A percentile compares a stretch with the other conserved stretches of the same genome.
Conservation (phyloP, 2,113 vertebrate species). For the Ia io region DNA sequence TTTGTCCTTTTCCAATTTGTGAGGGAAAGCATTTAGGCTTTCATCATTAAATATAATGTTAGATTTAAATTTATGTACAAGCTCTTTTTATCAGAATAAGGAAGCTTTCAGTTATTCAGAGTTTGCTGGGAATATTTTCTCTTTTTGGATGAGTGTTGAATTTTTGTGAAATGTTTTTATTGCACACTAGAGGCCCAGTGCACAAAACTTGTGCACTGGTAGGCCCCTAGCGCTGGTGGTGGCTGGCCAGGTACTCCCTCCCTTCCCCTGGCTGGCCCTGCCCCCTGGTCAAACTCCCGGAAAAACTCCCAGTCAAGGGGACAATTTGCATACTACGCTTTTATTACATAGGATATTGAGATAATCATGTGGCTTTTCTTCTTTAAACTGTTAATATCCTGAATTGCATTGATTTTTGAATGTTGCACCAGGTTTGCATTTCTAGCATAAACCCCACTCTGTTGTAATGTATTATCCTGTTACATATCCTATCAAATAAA, state of each 20-base stretch:
- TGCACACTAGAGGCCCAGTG: neutral
- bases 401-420: neutral
- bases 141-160: neutral
- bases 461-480: neutral
- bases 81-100: neutral
- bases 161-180: neutral
- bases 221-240: too few relatives aligned
- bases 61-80: neutral
- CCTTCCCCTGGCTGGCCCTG: too few relatives aligned
- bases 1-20: neutral
- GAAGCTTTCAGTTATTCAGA: neutral
- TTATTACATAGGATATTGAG: neutral
- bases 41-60: neutral
- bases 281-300: too few relatives aligned
- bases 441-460: neutral
- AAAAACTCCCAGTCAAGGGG: too few relatives aligned
- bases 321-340: too few relatives aligned
- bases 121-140: neutral
- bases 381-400: neutral
- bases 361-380: slow-evolving; percentile 1
- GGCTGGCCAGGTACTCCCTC: too few relatives aligned
- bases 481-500: neutral
- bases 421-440: neutral
- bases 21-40: neutral
- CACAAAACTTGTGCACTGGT: too few relatives aligned